Conservation (phyloP, 2,888 invertebrate species). For the Melipona bicolor region DNA sequence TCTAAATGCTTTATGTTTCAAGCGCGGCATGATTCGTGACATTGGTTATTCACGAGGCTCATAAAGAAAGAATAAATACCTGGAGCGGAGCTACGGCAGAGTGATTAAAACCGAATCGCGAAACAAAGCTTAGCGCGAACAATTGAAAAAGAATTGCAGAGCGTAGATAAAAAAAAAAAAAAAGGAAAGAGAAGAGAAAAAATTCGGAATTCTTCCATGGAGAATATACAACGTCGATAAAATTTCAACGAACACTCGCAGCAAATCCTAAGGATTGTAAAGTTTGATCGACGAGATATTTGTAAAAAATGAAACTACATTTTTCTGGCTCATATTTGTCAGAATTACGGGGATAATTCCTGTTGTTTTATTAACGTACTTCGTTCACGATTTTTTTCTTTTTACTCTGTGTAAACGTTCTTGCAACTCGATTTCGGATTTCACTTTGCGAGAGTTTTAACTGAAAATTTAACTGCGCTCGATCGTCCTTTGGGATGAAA, state of each 20-base stretch:
- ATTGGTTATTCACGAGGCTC: slow-evolving; percentile 53
- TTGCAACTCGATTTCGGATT: neutral
- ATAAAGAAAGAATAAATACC: slow-evolving; percentile 40
- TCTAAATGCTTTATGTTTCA: slow-evolving; percentile 42
- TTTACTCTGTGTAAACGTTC: neutral
- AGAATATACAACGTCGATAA: neutral
- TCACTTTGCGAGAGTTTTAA: neutral
- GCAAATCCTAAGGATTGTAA: neutral
- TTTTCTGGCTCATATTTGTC: neutral
- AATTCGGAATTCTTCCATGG: neutral
- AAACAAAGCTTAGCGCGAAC: slow-evolving; percentile 7
- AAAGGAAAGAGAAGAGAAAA: neutral
- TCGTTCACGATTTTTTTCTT: neutral
- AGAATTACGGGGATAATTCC: neutral
- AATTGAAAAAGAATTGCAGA: slow-evolving; percentile 1
- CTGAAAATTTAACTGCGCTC: neutral
- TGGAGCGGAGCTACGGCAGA: neutral
- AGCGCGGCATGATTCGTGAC: slow-evolving; percentile 35
- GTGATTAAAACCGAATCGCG: slow-evolving; percentile 39
- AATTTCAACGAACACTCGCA: neutral
- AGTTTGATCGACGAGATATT: neutral
- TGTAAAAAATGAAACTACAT: neutral
- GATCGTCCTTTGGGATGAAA: neutral
- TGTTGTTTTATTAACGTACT: neutral
- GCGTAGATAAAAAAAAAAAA: neutral